Evolutionary conservation across 2,113 vertebrate genomes (phyloP), one percentile per base, ranked within the genome.

Genomic region (Gymnocephalus cernua): DNA sequence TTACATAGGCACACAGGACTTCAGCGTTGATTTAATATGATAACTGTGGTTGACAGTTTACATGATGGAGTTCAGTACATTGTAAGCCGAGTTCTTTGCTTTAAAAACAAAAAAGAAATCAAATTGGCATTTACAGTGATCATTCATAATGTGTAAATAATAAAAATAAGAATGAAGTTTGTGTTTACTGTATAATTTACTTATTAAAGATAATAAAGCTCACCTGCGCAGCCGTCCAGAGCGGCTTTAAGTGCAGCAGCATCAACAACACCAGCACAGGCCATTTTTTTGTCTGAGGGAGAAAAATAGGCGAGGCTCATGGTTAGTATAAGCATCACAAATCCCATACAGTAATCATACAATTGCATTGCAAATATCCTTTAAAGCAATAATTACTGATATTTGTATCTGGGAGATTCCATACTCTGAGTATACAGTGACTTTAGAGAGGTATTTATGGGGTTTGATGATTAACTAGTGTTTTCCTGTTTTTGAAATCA

Each of bases 181-280:
- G 1, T n/a, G 21, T 15, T 2, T 19, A 21, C 12, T 45, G 32
- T 4, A 21, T 77, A 1, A 23, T 41, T 19, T 18, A 38, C 4
- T 67, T 11, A 44, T 27, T 25, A 8, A 59, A 69, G 25, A 13
- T 16, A n/a, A 7, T 32, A 27, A 57, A 6, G 62, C 88, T 94
- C 91, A 97, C 95, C 95, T 91, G 94, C 8, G 80, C 95, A 96
- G 74, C 89, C 92, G 57, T 91, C 93, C 63, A 97, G 79, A 25
- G 95, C 96, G 66, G 94, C 93, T 74, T 94, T 90, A 19, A 96
- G 86, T 21, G 96, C 95, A 86, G 92, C 94, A 11, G 95, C 95
- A 10, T 32, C 89, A 84, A 97, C 93, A 25, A 96, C 80, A 84
- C 93, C 86, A 53, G 92, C 78, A 70, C 96, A 93, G 89, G 94